phyloP scores from a whole-genome alignment of 1,140 invertebrate genomes.

The Leguminivora glycinivorella region DNA sequence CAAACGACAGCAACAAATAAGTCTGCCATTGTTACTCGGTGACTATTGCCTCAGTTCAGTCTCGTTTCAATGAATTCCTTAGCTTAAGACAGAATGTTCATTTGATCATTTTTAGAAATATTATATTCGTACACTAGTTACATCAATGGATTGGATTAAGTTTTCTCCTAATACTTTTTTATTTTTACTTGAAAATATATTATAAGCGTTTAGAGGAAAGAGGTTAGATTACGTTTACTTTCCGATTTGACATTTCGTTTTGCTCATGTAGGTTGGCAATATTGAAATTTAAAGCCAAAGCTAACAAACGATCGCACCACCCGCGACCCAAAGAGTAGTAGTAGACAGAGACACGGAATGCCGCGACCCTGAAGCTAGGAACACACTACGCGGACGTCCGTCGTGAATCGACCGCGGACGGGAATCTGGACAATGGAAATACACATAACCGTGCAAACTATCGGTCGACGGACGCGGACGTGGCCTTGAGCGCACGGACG shows the following conservation, averaged over 20 bases:
- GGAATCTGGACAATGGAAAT: too few relatives aligned
- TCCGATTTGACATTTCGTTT: background rate
- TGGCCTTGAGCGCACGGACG: too few relatives aligned
- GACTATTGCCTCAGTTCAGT: background rate
- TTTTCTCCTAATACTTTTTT: background rate
- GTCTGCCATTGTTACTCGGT: conserved; percentile 52
- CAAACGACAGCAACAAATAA: conserved; percentile 96
- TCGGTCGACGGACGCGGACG: too few relatives aligned
- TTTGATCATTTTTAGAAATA: background rate
- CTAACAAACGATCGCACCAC: too few relatives aligned
- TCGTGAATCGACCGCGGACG: too few relatives aligned
- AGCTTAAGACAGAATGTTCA: background rate
- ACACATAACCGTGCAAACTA: too few relatives aligned
- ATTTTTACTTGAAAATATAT: background rate
- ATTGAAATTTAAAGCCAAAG: too few relatives aligned
- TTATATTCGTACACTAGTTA: background rate
- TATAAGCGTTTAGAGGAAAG: background rate
- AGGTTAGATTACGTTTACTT: conserved; percentile 27
- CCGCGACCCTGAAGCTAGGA: too few relatives aligned
- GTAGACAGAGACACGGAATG: too few relatives aligned
- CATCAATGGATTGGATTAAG: background rate
- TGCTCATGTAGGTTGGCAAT: background rate
- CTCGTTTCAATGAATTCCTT: background rate
- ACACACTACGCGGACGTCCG: too few relatives aligned
- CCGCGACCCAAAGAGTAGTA: too few relatives aligned